Evolutionary conservation across 2,888 invertebrate genomes (phyloP), one percentile per base, ranked within the genome.

Genomic region (Octonoba sinensis): DNA sequence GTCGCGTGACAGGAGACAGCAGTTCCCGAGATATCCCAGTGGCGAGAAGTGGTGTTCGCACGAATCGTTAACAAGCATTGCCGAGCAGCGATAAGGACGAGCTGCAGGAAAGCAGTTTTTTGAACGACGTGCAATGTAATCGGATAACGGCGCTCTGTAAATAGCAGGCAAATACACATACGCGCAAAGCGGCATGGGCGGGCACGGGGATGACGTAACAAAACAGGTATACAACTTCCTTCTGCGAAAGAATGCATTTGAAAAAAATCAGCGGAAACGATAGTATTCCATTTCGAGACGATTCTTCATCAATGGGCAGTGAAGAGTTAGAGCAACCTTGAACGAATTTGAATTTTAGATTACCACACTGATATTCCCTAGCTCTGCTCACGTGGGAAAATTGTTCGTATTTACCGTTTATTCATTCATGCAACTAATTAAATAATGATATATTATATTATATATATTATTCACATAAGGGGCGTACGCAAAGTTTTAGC

Each of bases 171-270:
- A 59, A 71, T 67, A 71, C 78, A 79, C 71, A 72, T 72, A 72
- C 79, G 66, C 60, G 67, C 36, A 36, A n/a, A 54, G 56, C 59
- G 71, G 79, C 72, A 72, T 72, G 79, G 59, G 67, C 67, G 24
- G 71, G 64, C 60, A 54, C 62, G 60, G 4, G 27, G 20, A 20
- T 79, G 79, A 79, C 79, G 79, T 73, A 72, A 79, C 47, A 59
- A 79, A 79, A 79, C 72, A 79, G 79, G 79, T 79, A 79, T 79
- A 79, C 72, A 79, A 59, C 79, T 79, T 79, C 79, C 79, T 79
- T 51, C 66, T 66, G 27, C 47, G 20, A 57, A 73, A 66, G 27
- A 60, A 76, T 76, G 67, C 67, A 60, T 69, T 60, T 76, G 6
- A 60, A 67, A 76, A 76, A 74, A 59, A 60, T n/a, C 36, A 54